phyloP scores from a whole-genome alignment of 2,888 invertebrate species.

The Chaitophorus viminalis region DNA sequence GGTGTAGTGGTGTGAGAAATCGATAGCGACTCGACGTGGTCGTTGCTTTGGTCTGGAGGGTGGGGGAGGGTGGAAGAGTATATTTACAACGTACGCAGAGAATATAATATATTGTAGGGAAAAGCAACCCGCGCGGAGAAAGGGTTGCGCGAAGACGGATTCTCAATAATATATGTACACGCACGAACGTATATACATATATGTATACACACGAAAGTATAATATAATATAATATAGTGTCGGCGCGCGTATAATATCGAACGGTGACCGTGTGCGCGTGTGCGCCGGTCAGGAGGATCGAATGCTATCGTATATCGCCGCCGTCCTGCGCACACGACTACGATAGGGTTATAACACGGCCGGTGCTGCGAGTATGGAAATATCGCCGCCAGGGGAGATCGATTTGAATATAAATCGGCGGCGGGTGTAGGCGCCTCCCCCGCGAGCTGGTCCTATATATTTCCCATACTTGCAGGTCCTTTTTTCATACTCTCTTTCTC shows the following conservation, averaged over 20 bases:
- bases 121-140: neutral
- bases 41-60: neutral
- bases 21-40: constrained; percentile 11
- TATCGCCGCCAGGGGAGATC: constrained; percentile 14
- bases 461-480: no score
- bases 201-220: neutral
- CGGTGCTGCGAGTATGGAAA: constrained; percentile 2
- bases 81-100: no score
- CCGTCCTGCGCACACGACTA: neutral
- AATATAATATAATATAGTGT: neutral
- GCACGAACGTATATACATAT: neutral
- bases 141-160: constrained; percentile 47
- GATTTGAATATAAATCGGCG: constrained; percentile 39
- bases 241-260: constrained; percentile 17
- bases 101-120: no score
- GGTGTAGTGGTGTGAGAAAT: neutral
- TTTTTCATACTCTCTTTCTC: neutral
- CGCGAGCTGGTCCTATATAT: constrained; percentile 1
- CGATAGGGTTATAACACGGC: neutral
- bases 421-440: constrained; percentile 28
- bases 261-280: constrained; percentile 16
- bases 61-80: neutral
- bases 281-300: neutral
- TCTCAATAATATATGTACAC: constrained; percentile 24
- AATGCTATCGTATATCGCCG: constrained; percentile 16